Conservation (phyloP, 2,113 vertebrate genomes). For the Cinclus cinclus region DNA sequence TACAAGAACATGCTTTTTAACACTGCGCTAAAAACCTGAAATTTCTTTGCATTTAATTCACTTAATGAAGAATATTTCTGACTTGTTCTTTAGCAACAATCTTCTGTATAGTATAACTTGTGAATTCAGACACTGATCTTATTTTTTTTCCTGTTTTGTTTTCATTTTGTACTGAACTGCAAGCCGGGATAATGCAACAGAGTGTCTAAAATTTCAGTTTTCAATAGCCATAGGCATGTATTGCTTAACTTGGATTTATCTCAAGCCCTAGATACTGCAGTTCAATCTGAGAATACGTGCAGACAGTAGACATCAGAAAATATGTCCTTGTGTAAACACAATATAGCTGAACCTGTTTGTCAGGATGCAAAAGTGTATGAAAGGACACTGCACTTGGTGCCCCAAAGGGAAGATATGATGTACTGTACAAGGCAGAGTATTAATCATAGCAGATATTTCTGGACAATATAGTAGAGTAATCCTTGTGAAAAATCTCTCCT, state of each 20-base stretch:
- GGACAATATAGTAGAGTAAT: conserved; percentile 76
- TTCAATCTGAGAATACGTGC: conserved; percentile 62
- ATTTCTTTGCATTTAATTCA: background rate
- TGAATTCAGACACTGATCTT: background rate
- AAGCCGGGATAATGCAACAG: background rate
- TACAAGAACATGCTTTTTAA: background rate
- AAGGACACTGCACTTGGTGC: conserved; percentile 60
- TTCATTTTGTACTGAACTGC: background rate
- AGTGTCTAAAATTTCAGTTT: conserved; percentile 10
- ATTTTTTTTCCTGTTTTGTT: background rate
- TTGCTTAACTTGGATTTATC: conserved; percentile 58
- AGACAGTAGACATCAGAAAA: conserved; percentile 62
- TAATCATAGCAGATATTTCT: conserved; percentile 78
- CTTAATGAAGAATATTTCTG: background rate
- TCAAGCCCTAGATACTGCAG: conserved; percentile 8
- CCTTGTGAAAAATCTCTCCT: conserved; percentile 74
- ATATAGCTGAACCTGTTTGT: conserved; percentile 74
- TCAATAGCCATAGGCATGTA: conserved; percentile 10
- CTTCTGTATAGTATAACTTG: background rate
- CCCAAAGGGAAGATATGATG: conserved; percentile 71
- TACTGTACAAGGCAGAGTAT: conserved; percentile 70
- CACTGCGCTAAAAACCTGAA: background rate
- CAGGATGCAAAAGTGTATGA: conserved; percentile 72
- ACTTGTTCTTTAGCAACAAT: background rate
- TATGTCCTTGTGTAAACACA: conserved; percentile 77